A percentile compares a stretch with the other conserved stretches of the same genome.
phyloP scores from a whole-genome alignment of 2,113 vertebrate genomes.

The Pelmatolapia mariae region DNA sequence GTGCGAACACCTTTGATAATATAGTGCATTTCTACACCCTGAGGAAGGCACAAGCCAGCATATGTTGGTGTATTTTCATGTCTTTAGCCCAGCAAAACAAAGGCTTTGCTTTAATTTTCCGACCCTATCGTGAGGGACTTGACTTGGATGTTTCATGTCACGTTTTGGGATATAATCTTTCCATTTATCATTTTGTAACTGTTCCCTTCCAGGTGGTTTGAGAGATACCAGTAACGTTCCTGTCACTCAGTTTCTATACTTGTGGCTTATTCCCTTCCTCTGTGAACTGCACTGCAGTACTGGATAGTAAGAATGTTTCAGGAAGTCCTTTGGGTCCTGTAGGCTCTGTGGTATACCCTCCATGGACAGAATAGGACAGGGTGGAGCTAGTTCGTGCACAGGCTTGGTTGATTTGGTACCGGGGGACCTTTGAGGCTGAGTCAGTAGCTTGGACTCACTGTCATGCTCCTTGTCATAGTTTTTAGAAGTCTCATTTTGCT shows the following conservation, averaged over 20 bases:
- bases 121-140: accelerated
- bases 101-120: neutral
- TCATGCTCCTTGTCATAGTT: accelerated
- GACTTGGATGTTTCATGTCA: neutral
- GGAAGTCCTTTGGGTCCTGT: neutral
- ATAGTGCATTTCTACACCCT: accelerated
- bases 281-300: neutral
- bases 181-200: neutral
- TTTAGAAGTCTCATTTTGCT: neutral
- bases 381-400: neutral
- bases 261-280: neutral
- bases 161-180: neutral
- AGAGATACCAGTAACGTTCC: neutral
- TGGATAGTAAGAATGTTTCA: neutral
- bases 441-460: neutral
- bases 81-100: neutral
- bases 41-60: neutral
- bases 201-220: neutral
- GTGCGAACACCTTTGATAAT: neutral
- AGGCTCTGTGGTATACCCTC: neutral
- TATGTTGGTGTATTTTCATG: neutral
- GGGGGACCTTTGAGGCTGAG: neutral
- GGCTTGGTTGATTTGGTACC: neutral
- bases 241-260: neutral
- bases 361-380: neutral